phyloP scores from a whole-genome alignment of 92 coral and sea anemone species.

The Porites evermanni region DNA sequence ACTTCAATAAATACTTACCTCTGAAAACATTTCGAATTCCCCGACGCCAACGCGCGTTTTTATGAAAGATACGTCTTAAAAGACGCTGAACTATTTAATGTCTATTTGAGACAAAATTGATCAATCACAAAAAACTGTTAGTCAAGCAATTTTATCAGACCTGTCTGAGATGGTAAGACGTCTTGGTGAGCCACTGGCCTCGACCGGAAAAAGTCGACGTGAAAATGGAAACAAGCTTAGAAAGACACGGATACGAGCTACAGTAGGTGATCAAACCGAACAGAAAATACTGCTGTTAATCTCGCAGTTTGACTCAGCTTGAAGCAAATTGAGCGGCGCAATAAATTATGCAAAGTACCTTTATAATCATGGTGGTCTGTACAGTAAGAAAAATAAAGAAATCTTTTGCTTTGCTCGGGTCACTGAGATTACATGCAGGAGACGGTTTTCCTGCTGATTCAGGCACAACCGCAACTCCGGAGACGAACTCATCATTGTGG shows the following conservation, averaged over 20 bases:
- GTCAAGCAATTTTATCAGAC: slow-evolving; percentile 29
- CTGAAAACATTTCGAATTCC: neutral
- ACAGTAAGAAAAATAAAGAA: slow-evolving; percentile 19
- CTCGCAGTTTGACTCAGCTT: slow-evolving; percentile 53
- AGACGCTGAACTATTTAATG: neutral
- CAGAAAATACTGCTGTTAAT: slow-evolving; percentile 24
- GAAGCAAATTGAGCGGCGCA: slow-evolving; percentile 13
- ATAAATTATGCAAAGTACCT: slow-evolving; percentile 22
- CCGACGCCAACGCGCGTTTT: neutral
- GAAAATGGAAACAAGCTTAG: slow-evolving; percentile 18
- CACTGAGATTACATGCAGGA: slow-evolving; percentile 2
- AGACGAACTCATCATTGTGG: neutral
- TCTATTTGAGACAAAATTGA: neutral
- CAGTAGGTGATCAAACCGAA: slow-evolving; percentile 38
- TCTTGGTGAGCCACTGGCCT: slow-evolving; percentile 28
- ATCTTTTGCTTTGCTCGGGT: neutral
- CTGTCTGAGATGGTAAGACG: slow-evolving; percentile 40
- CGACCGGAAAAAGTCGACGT: slow-evolving; percentile 31
- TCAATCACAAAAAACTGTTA: neutral
- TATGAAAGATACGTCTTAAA: slow-evolving; percentile 10
- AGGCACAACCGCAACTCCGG: neutral
- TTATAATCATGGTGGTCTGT: slow-evolving; percentile 13
- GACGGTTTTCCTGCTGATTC: slow-evolving; percentile 17
- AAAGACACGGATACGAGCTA: neutral
- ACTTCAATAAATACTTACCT: neutral